Evolutionary conservation across 2,888 invertebrate genomes (phyloP).

Genomic region (Linnaemya vulpina): DNA sequence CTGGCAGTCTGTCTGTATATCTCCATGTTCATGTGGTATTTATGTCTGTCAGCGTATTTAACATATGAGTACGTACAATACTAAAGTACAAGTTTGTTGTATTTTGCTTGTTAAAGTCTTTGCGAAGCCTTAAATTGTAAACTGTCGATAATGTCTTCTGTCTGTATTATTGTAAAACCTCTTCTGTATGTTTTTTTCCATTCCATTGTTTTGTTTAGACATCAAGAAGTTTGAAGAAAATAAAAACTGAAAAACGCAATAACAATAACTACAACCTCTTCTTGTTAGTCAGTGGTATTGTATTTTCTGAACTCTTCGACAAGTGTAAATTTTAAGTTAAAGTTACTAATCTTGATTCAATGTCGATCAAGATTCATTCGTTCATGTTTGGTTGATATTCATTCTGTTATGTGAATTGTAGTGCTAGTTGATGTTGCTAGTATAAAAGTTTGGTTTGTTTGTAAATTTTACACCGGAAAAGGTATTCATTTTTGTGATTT

Average conservation of each 20-base stretch:
- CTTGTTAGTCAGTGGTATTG: neutral
- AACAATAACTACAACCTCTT: slow-evolving; percentile 7
- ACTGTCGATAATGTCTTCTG: slow-evolving; percentile 64
- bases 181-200: slow-evolving; percentile 20
- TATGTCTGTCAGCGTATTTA: slow-evolving; percentile 73
- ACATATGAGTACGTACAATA: slow-evolving; percentile 70
- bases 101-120: slow-evolving; percentile 43
- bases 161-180: slow-evolving; percentile 54
- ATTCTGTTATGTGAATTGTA: neutral
- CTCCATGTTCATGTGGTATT: slow-evolving; percentile 55
- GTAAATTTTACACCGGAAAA: slow-evolving; percentile 74
- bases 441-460: slow-evolving; percentile 50
- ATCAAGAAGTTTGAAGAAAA: slow-evolving; percentile 22
- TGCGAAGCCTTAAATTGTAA: slow-evolving; percentile 65
- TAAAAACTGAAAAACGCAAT: slow-evolving; percentile 9
- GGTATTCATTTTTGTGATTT: slow-evolving; percentile 75
- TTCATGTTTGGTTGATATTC: slow-evolving; percentile 5
- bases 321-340: slow-evolving; percentile 80
- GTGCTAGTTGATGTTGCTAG: slow-evolving; percentile 33
- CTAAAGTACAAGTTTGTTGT: slow-evolving; percentile 64
- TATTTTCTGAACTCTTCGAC: slow-evolving; percentile 52
- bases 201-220: slow-evolving; percentile 55
- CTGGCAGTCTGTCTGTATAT: slow-evolving; percentile 36
- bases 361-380: slow-evolving; percentile 73
- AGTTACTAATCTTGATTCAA: slow-evolving; percentile 75